Conservation (phyloP, 2,797 vertebrate genomes). For the Chromobotia macracanthus region DNA sequence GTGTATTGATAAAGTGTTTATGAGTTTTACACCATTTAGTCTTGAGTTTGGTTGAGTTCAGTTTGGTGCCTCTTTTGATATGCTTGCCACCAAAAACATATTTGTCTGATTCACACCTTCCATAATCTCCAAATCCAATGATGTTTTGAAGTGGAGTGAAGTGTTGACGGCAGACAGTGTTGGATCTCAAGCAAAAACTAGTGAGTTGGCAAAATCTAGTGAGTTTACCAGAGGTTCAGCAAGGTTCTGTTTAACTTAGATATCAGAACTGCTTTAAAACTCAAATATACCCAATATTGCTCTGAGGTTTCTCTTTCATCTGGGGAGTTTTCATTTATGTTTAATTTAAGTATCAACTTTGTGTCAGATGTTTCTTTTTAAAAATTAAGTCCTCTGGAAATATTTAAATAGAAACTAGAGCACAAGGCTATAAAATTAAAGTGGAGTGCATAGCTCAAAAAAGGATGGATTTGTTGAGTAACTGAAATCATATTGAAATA, state of each 20-base stretch:
- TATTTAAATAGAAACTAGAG: background rate
- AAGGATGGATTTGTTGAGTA: background rate
- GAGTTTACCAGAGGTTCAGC: slow-evolving; percentile 29
- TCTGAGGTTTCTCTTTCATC: background rate
- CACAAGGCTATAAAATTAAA: background rate
- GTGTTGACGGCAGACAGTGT: slow-evolving; percentile 15
- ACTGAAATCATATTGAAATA: background rate
- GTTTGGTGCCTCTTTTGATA: slow-evolving; percentile 32
- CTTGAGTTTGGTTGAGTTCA: background rate
- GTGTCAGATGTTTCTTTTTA: background rate
- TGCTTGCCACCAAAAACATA: slow-evolving; percentile 29
- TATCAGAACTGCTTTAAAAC: background rate
- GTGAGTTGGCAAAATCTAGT: slow-evolving; percentile 40
- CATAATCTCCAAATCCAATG: slow-evolving; percentile 24
- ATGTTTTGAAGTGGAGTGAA: background rate
- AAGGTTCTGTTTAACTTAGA: slow-evolving; percentile 34
- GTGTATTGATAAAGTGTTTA: slow-evolving; percentile 20
- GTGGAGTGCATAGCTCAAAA: background rate
- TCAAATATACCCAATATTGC: slow-evolving; percentile 5
- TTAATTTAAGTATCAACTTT: background rate
- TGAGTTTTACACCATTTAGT: slow-evolving; percentile 27
- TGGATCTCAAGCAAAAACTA: slow-evolving; percentile 54
- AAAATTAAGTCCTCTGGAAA: background rate
- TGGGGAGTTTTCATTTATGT: background rate
- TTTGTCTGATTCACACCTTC: slow-evolving; percentile 47